A percentile compares a stretch with the other conserved stretches of the same genome.
Conservation (phyloP, 2,113 vertebrate species). For the Menura novaehollandiae region DNA sequence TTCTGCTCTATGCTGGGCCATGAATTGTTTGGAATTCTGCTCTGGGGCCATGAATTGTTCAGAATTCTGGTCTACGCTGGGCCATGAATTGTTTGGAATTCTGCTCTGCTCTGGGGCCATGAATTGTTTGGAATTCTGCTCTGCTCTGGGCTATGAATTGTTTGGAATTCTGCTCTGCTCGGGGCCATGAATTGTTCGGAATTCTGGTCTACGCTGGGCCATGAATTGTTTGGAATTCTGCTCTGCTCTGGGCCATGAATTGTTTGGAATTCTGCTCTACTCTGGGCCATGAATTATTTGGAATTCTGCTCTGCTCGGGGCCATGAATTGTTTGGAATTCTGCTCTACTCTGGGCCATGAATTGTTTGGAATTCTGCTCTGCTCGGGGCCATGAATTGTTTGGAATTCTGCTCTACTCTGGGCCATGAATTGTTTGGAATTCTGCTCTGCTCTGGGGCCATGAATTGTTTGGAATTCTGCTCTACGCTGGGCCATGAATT, state of each 20-base stretch:
- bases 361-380: too few relatives aligned
- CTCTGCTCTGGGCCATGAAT: background rate
- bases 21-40: background rate
- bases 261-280: too few relatives aligned
- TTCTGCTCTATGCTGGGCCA: too few relatives aligned
- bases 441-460: too few relatives aligned
- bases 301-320: too few relatives aligned
- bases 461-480: background rate
- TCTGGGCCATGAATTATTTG: background rate
- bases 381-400: background rate
- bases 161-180: too few relatives aligned
- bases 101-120: too few relatives aligned
- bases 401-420: too few relatives aligned
- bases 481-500: background rate
- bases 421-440: background rate
- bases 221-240: background rate
- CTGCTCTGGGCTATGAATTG: background rate
- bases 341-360: too few relatives aligned
- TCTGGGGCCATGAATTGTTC: background rate
- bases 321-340: background rate
- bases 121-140: background rate
- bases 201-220: too few relatives aligned
- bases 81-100: background rate
- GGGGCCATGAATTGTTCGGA: background rate
- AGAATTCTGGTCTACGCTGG: too few relatives aligned